A percentile compares a stretch with the other conserved stretches of the same genome.
Conservation (phyloP, 2,888 invertebrate genomes). For the Blastobasis lacticolella region DNA sequence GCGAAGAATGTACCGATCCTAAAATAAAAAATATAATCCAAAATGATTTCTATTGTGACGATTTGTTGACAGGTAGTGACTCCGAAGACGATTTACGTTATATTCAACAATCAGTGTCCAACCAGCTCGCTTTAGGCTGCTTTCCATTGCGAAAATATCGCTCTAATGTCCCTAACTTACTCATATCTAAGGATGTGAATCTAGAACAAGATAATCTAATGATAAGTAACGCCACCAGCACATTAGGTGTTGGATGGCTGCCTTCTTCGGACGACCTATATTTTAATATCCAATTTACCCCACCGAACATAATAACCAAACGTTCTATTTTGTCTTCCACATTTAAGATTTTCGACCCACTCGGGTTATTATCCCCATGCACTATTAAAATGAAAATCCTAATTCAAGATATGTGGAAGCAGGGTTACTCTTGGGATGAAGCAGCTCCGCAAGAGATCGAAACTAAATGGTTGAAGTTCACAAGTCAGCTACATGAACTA, state of each 20-base stretch:
- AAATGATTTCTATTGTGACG: constrained; percentile 11
- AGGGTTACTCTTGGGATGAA: neutral
- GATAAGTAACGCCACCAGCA: constrained; percentile 1
- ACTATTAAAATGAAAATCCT: constrained; percentile 2
- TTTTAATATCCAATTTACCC: neutral
- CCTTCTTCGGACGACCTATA: constrained; percentile 5
- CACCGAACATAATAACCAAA: constrained; percentile 1
- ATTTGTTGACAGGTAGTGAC: constrained; percentile 6
- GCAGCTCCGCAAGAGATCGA: neutral
- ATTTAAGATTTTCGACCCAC: constrained; percentile 2
- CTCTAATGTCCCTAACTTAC: too few species aligned
- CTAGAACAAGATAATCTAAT: neutral
- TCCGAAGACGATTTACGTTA: neutral
- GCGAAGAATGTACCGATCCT: constrained; percentile 6
- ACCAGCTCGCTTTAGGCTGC: constrained; percentile 2
- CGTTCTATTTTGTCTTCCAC: constrained; percentile 2
- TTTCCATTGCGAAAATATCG: too few species aligned
- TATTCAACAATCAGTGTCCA: neutral
- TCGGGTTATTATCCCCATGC: too few species aligned
- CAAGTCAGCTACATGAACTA: neutral
- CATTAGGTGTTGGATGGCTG: constrained; percentile 9
- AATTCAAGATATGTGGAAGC: neutral
- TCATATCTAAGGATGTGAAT: constrained; percentile 5
- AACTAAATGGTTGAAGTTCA: neutral
- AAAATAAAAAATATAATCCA: constrained; percentile 2